Evolutionary conservation across 2,888 invertebrate species (phyloP), one percentile per base, ranked within the genome.

Genomic region (Hermaeophaga mercurialis): DNA sequence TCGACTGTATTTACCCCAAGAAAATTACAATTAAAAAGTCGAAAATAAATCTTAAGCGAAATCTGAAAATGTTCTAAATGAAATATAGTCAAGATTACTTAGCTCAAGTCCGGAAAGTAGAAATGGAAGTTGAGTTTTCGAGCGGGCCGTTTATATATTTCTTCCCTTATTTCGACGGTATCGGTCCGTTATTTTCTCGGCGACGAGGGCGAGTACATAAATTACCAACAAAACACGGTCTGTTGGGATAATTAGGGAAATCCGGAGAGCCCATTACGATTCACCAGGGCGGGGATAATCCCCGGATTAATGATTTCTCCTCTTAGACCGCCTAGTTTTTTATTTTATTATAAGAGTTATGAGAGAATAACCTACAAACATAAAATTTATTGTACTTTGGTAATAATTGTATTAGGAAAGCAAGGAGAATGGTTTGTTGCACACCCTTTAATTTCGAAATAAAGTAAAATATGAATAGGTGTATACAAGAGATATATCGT

Each of bases 231-330:
- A 64, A 70, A 65, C 70, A 68, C 69, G 69, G 68, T 67, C 66
- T 61, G 61, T 66, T 69, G 62, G 66, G 66, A 67, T 70, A 70
- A 71, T 71, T 70, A 70, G 65, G 64, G 60, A 66, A 69, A 68
- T 68, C 66, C 66, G 58, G 57, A 9, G 43, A 44, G 44, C 54
- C 56, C 56, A 59, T 61, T 63, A 60, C 58, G 57, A 64, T 61
- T 61, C 62, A 58, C 60, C 46, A 55, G 61, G 52, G 63, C 56
- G 54, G 46, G 58, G 56, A 59, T 66, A 64, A 66, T 60, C 45
- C 41, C 36, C 26, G 24, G 54, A 66, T 66, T 60, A 59, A 61
- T 66, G 47, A 19, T 34, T n/a, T 44, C 49, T 33, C 33, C 54
- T 56, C 61, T 59, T 31, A 39, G 58, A 55, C 50, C 44, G 49